A percentile compares a stretch with the other conserved stretches of the same genome.
Conservation (phyloP, 2,113 vertebrate genomes). For the Sialia sialis region DNA sequence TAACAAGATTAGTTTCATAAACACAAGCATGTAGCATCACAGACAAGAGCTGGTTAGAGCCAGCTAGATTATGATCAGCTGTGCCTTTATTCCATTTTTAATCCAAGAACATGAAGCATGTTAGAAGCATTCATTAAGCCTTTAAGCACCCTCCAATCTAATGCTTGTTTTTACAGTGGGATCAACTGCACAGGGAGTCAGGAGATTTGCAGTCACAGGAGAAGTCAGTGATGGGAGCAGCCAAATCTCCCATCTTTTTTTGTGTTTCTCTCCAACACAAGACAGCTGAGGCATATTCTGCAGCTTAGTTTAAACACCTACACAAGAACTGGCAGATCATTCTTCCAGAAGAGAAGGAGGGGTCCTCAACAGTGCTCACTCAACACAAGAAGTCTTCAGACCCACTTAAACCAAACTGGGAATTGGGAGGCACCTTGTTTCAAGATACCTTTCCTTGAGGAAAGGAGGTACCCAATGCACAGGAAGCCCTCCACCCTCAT, state of each 20-base stretch:
- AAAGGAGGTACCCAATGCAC: neutral
- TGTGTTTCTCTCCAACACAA: neutral
- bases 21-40: neutral
- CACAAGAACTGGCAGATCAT: neutral
- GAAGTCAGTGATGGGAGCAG: neutral
- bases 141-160: neutral
- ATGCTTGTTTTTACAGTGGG: neutral
- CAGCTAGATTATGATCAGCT: slow-evolving; percentile 29
- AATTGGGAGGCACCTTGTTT: neutral
- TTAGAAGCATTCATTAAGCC: neutral
- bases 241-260: neutral
- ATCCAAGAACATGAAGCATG: slow-evolving; percentile 8
- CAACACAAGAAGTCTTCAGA: neutral
- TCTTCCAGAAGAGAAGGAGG: neutral
- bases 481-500: neutral
- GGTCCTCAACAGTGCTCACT: neutral
- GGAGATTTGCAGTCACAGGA: neutral
- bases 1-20: slow-evolving; percentile 40
- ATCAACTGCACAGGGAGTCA: neutral
- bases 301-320: neutral
- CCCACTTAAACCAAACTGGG: neutral
- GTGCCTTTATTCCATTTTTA: slow-evolving; percentile 21
- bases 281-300: neutral
- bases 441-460: neutral
- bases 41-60: slow-evolving; percentile 19